Percentiles rank a stretch among this genome's conserved stretches.
Conservation (phyloP, 2,797 vertebrate genomes). For the Poecilia velifera region DNA sequence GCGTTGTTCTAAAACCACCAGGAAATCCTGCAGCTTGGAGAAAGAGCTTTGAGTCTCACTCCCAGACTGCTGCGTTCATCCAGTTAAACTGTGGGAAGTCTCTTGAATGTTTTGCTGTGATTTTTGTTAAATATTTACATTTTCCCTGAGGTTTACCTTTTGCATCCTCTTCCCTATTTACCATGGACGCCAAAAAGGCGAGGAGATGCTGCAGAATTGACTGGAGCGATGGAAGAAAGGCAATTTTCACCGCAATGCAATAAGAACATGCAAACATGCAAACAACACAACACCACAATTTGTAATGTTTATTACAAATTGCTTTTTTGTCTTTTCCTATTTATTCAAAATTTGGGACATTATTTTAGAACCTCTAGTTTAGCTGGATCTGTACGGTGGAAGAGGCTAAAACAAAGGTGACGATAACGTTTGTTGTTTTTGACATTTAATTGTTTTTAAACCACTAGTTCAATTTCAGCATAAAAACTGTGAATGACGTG, state of each 20-base stretch:
- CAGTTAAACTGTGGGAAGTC: neutral
- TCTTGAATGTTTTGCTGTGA: neutral
- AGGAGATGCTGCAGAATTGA: neutral
- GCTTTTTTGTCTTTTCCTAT: neutral
- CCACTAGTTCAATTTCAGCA: neutral
- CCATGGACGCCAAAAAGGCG: neutral
- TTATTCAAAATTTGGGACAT: neutral
- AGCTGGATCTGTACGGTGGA: neutral
- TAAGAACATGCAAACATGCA: neutral
- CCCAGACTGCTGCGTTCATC: neutral
- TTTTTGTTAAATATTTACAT: neutral
- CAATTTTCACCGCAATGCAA: neutral
- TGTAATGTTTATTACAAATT: neutral
- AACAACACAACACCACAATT: neutral
- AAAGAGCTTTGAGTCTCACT: neutral
- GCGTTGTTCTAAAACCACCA: neutral
- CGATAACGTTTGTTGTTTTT: neutral
- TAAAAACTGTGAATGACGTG: neutral
- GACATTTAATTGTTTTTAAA: neutral
- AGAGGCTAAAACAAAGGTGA: neutral
- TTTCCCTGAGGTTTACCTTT: neutral
- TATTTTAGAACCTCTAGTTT: neutral
- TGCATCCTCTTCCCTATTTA: neutral
- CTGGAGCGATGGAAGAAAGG: neutral
- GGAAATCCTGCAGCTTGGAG: neutral